Base-by-base conservation (phyloP, 1,140 invertebrate species). In the Sinonovacula constricta region DNA sequence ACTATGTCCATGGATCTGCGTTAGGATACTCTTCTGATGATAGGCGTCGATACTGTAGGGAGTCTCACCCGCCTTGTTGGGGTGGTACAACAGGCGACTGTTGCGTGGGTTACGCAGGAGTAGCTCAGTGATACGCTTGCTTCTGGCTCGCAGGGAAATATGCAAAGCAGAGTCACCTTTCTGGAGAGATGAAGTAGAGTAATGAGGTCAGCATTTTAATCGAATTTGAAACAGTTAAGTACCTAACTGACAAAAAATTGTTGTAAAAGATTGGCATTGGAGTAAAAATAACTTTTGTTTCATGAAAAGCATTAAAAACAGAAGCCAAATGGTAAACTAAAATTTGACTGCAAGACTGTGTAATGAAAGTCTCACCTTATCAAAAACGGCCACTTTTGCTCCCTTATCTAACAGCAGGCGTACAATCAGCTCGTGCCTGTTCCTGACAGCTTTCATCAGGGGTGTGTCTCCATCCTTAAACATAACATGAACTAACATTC, bases 11-110 rank as follows among this genome's bases (percentile, higher is more conserved):
- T 98, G 98, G 81, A 99, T 97, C 88, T 98, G 97, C 56, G 96
- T 96, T 31, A 99, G 92, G 83, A 99, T 98, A 1, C 97, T 96
- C 89, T 98, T 98, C 81, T 96, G 95, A 91, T 98, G 96, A 87
- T 94, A 95, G 80, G 97, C 94, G 92, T 99, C 98, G 82, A 99
- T 98, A 88, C 97, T 98, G 91, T 99, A 99, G 0, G 98, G 97
- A 0, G 98, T 99, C 91, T 99, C 98, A 31, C 97, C 97, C 30
- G 95, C 93, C 87, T 96, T 95, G 91, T 99, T 99, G 5, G 97
- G 97, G 84, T 97, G 93, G 91, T 99, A 99, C 12, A 99, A 91
- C 57, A 99, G 92, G 87, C 99, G 97, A 88, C 97, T 98, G 89
- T 99, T 95, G 90, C 98, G 97, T 14, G 98, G 98, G 92, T 99